Percentiles rank a stretch among this genome's conserved stretches.
These are phyloP conservation scores for Gymnobelideus leadbeateri DNA, from an alignment of 2,113 vertebrate genomes.

Conservation along the genomic window DNA sequence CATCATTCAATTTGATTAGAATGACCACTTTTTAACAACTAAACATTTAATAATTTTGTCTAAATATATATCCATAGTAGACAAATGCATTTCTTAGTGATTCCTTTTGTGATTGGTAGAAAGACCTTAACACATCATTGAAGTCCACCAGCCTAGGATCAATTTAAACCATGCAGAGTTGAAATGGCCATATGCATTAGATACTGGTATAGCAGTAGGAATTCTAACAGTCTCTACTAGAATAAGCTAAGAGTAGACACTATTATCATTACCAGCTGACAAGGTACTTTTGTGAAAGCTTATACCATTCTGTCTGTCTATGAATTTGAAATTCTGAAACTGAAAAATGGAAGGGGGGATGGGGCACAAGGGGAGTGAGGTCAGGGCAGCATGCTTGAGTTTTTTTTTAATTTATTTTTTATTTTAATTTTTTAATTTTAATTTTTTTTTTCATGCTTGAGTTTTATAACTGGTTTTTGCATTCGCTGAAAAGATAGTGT, in stretches of 20 bases:
- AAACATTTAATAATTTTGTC: conserved; percentile 81
- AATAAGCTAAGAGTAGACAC: conserved; percentile 65
- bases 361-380: neutral
- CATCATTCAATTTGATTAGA: conserved; percentile 75
- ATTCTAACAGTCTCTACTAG: conserved; percentile 43
- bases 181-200: conserved; percentile 60
- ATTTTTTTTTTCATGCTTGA: neutral
- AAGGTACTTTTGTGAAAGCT: conserved; percentile 57
- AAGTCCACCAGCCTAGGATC: conserved; percentile 68
- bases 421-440: no score
- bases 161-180: conserved; percentile 74
- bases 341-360: neutral
- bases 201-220: conserved; percentile 45
- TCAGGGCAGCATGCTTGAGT: neutral
- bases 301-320: conserved; percentile 46
- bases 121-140: conserved; percentile 65
- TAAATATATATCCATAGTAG: conserved; percentile 77
- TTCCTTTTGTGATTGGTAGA: conserved; percentile 72
- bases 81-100: conserved; percentile 80
- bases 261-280: conserved; percentile 50
- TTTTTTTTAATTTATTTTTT: neutral
- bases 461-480: neutral
- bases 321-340: conserved; percentile 48
- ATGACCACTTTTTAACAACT: conserved; percentile 71
- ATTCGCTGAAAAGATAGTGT: conserved; percentile 32